Conservation (phyloP, 1,140 invertebrate genomes). For the Latrodectus geometricus region DNA sequence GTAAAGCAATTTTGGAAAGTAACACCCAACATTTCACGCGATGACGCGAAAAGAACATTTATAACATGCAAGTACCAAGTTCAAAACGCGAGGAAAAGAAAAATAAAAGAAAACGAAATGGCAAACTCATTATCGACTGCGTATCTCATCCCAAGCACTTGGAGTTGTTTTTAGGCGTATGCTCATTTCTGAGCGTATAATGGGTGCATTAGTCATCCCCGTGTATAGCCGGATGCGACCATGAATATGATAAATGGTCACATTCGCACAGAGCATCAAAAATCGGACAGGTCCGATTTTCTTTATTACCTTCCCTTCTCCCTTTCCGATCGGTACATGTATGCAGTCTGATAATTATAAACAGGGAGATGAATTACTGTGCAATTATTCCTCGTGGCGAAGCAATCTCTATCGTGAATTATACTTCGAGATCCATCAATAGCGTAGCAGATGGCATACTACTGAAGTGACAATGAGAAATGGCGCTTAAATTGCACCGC, state of each 20-base stretch:
- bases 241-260: conserved; percentile 46
- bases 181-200: conserved; percentile 47
- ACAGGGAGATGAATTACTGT: conserved; percentile 55
- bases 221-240: conserved; percentile 51
- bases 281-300: conserved; percentile 32
- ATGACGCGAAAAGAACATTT: not conserved
- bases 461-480: conserved; percentile 54
- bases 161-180: conserved; percentile 56
- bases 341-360: conserved; percentile 60
- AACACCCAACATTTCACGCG: not conserved
- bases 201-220: conserved; percentile 48
- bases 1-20: not conserved
- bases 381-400: conserved; percentile 54
- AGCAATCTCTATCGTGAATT: conserved; percentile 50
- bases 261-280: conserved; percentile 46
- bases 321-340: not conserved
- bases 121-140: conserved; percentile 44
- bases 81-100: not conserved
- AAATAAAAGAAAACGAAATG: conserved; percentile 5
- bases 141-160: not conserved
- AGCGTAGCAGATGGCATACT: conserved; percentile 50
- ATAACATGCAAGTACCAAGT: not conserved
- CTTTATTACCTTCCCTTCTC: not conserved
- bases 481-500: conserved; percentile 57
- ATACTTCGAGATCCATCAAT: conserved; percentile 58